Evolutionary conservation across 2,113 vertebrate species (phyloP), one percentile per base, ranked within the genome.

Genomic region (Melanostigma gelatinosum): DNA sequence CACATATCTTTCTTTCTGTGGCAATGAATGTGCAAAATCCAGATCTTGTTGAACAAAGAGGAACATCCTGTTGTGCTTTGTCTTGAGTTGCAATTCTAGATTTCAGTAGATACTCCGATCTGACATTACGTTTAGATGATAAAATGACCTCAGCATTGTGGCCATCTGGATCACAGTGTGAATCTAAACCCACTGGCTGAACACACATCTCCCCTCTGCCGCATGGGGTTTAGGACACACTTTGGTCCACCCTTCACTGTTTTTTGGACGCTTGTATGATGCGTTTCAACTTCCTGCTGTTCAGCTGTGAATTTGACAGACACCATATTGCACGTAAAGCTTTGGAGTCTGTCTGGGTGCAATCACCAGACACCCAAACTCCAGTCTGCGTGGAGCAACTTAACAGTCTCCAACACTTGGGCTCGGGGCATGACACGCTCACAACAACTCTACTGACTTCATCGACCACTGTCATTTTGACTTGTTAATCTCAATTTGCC

Each of bases 301-400:
- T 88, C 76, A 46, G 42, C 72, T 80, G 75, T 75, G 82, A 86
- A 55, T 69, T 70, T 87, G 80, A 89, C 80, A 91, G 87, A 90
- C 87, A 83, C 82, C 90, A 93, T 93, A 89, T 93, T 93, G 90
- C 75, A 55, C 10, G 9, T 74, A 55, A 85, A 89, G 82, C 88
- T 90, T 66, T 84, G 71, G 73, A 84, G 84, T 85, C 81, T 84
- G 81, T 86, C 73, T 87, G 88, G 57, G 10, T 77, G 78, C 62
- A 50, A 40, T 42, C 4, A 1, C 54, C 83, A 91, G 86, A 90
- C 85, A 72, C 61, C 58, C 70, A 79, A 64, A 83, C 78, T 79
- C 44, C 63, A 76, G 78, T 83, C 75, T 87, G 76, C 68, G 18
- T 82, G 68, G 32, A 72, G n/a, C 54, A 63, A 57, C 75, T 55